phyloP scores from a whole-genome alignment of 2,113 vertebrate genomes.

The Cyanoliseus patagonus region DNA sequence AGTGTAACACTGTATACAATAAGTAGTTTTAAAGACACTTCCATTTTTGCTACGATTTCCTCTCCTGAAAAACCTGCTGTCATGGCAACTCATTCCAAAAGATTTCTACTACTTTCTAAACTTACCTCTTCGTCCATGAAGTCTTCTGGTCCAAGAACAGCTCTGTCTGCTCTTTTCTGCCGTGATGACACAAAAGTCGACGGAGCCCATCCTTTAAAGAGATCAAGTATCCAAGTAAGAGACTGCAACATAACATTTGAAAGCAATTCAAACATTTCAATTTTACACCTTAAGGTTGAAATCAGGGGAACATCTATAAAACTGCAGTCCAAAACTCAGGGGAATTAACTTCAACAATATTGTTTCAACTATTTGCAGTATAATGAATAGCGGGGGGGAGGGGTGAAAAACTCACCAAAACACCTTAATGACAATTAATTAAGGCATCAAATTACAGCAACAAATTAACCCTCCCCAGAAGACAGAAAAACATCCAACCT shows the following conservation, averaged over 20 bases:
- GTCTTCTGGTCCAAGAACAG: slow-evolving; percentile 83
- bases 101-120: neutral
- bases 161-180: slow-evolving; percentile 86
- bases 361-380: neutral
- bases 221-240: neutral
- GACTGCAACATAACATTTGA: neutral
- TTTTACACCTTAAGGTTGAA: neutral
- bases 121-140: slow-evolving; percentile 98
- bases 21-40: neutral
- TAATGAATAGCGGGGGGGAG: neutral
- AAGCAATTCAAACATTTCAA: neutral
- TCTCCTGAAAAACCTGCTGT: neutral
- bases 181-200: slow-evolving; percentile 91
- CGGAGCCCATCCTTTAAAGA: slow-evolving; percentile 88
- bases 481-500: slow-evolving; percentile 75
- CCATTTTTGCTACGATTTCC: neutral
- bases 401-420: neutral
- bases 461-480: neutral
- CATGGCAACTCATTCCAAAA: neutral
- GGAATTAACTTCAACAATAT: neutral
- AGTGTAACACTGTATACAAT: neutral
- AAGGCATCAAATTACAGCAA: neutral
- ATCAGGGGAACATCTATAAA: neutral
- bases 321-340: neutral
- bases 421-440: neutral